Evolutionary conservation across 2,113 vertebrate species (phyloP).

Genomic region (Austrofundulus limnaeus): DNA sequence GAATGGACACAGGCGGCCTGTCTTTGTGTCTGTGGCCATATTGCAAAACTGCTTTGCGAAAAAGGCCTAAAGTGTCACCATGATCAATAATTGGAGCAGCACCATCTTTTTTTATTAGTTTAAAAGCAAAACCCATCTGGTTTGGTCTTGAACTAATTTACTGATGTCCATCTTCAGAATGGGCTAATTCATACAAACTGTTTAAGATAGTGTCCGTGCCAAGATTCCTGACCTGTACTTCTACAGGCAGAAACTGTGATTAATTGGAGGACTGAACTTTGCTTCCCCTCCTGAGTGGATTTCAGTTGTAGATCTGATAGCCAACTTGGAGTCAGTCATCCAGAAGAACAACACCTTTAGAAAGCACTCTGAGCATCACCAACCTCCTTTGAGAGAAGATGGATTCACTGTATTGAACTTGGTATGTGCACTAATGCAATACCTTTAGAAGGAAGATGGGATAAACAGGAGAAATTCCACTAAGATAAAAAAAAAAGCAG

Average conservation of each 20-base stretch:
- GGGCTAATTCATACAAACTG: no score
- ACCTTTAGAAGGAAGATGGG: constrained; percentile 2
- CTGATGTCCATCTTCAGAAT: no score
- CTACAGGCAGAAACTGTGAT: constrained; percentile 1
- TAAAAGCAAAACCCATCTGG: no score
- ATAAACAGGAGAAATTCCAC: constrained; percentile 22
- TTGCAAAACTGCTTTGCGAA: no score
- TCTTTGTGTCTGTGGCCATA: no score
- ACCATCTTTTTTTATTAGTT: no score
- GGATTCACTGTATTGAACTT: constrained; percentile 17
- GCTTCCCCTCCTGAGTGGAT: constrained; percentile 13
- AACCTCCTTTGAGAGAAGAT: constrained; percentile 2
- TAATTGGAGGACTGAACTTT: constrained; percentile 28
- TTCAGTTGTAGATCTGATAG: constrained; percentile 32
- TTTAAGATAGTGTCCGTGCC: no score
- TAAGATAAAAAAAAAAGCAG: constrained; percentile 1
- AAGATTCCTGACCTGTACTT: constrained; percentile 4
- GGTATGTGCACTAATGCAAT: constrained; percentile 15
- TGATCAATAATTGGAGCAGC: no score
- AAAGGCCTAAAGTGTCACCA: no score
- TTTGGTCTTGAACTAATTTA: no score
- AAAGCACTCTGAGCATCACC: constrained; percentile 7
- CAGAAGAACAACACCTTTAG: constrained; percentile 39
- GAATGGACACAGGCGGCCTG: no score
- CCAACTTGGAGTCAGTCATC: constrained; percentile 41